phyloP scores from a whole-genome alignment of 2,797 vertebrate genomes.

The Sebastes flavidus region DNA sequence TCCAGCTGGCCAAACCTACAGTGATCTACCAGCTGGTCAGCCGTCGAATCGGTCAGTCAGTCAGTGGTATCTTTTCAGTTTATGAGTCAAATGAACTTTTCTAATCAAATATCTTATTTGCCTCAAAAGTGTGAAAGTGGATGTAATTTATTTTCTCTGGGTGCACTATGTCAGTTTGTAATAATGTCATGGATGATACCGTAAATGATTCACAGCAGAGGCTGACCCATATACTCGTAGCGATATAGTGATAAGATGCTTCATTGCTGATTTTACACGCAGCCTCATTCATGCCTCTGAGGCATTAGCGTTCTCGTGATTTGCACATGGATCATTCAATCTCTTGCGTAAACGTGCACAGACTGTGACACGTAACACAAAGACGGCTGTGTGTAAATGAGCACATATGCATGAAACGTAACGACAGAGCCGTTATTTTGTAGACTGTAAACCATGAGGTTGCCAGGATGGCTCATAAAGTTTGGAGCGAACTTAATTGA shows the following conservation, averaged over 20 bases:
- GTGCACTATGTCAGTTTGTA: not conserved
- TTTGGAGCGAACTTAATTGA: not conserved
- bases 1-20: constrained; percentile 13
- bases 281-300: constrained; percentile 12
- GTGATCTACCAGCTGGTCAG: constrained; percentile 18
- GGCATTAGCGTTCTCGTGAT: not conserved
- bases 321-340: constrained; percentile 27
- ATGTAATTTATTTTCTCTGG: not conserved
- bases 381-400: not conserved
- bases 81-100: not conserved
- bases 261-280: constrained; percentile 15
- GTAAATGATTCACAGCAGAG: not conserved
- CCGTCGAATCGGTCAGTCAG: not conserved
- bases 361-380: not conserved
- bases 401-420: not conserved
- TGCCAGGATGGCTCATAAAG: not conserved
- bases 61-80: not conserved
- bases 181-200: not conserved
- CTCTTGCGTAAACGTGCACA: not conserved
- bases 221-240: not conserved
- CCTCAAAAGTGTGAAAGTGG: not conserved
- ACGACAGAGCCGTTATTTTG: not conserved
- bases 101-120: not conserved
- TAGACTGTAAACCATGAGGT: constrained; percentile 1
- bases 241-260: constrained; percentile 7